Evolutionary conservation across 2,888 invertebrate genomes (phyloP).

Genomic region (Phyllotreta cruciferae): DNA sequence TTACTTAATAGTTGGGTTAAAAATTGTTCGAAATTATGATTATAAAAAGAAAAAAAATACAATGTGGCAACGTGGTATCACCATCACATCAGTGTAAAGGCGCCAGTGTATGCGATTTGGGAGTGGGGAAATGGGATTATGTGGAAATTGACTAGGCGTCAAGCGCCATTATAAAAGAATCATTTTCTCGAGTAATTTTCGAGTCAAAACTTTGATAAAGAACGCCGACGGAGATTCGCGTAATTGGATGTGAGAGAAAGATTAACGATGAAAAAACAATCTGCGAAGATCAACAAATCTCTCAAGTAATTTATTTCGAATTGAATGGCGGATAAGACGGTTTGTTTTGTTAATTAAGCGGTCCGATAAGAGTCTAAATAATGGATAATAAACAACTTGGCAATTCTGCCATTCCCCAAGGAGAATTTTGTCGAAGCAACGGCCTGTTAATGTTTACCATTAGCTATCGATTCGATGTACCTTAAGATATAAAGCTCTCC

Average conservation of each 20-base stretch:
- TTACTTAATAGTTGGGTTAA: too few relatives aligned
- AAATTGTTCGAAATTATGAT: too few relatives aligned
- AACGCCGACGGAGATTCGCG: slow-evolving; percentile 2
- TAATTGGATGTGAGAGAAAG: slow-evolving; percentile 7
- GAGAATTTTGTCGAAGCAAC: slow-evolving; percentile 31
- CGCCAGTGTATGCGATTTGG: too few relatives aligned
- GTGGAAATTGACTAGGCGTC: too few relatives aligned
- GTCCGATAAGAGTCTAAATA: slow-evolving; percentile 27
- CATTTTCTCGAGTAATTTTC: too few relatives aligned
- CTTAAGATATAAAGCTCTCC: too few relatives aligned
- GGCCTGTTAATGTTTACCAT: slow-evolving; percentile 27
- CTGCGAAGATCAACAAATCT: slow-evolving; percentile 13
- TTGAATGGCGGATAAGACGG: slow-evolving; percentile 4
- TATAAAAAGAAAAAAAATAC: too few relatives aligned
- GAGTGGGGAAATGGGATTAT: too few relatives aligned
- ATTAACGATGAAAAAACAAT: slow-evolving; percentile 17
- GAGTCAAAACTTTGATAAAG: too few relatives aligned
- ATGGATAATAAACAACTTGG: slow-evolving; percentile 36
- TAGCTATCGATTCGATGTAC: slow-evolving; percentile 24
- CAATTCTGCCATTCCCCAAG: slow-evolving; percentile 14
- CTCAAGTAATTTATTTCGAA: slow-evolving; percentile 28
- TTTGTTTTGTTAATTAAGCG: slow-evolving; percentile 33
- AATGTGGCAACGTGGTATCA: too few relatives aligned
- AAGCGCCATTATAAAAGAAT: too few relatives aligned
- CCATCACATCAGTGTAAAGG: too few relatives aligned